phyloP scores from a whole-genome alignment of 2,113 vertebrate species.

The Crotalus tigris region DNA sequence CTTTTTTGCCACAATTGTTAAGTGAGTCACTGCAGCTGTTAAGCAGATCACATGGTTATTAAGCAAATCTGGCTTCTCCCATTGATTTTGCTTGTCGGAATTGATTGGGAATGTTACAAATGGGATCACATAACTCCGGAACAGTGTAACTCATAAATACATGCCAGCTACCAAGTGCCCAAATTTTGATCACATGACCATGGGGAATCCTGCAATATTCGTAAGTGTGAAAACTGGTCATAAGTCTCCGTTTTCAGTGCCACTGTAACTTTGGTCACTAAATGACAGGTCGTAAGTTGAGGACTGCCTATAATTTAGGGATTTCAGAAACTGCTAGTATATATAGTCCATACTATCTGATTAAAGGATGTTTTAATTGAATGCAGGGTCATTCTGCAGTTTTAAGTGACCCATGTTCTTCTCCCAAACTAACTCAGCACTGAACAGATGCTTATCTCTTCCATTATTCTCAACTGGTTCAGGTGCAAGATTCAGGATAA shows the following conservation, averaged over 20 bases:
- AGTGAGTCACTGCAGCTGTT: neutral
- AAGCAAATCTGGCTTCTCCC: neutral
- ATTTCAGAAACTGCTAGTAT: neutral
- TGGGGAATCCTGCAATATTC: neutral
- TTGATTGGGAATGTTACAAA: too few species aligned
- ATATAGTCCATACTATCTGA: neutral
- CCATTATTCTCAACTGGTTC: neutral
- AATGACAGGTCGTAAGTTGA: neutral
- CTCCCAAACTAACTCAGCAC: neutral
- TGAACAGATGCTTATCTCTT: neutral
- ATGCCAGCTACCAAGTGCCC: too few species aligned
- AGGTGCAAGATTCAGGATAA: neutral
- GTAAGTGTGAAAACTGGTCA: neutral
- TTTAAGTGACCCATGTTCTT: neutral
- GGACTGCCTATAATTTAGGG: neutral
- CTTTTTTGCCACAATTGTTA: neutral
- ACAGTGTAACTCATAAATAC: too few species aligned
- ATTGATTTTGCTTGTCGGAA: too few species aligned
- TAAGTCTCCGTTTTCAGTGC: neutral
- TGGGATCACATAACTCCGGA: too few species aligned
- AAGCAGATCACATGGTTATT: neutral
- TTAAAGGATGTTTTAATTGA: neutral
- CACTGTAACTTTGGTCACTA: neutral
- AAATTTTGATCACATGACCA: too few species aligned
- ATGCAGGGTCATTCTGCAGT: neutral